Base-by-base conservation (phyloP, 2,888 invertebrate species). In the Lithophane ornitopus region DNA sequence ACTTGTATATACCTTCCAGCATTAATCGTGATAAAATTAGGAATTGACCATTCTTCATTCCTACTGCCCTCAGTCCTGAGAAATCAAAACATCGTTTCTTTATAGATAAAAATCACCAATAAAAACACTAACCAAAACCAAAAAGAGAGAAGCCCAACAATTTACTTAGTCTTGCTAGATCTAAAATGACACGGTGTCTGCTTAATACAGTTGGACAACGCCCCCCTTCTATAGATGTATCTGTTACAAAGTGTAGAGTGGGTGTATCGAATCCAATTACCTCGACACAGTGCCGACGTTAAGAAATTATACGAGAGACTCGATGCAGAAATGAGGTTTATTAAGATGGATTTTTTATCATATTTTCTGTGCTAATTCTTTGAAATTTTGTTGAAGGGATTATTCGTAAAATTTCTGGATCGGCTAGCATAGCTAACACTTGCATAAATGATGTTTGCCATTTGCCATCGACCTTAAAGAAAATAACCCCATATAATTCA, bases 241-340 rank as follows among this genome's bases (percentile, higher is more conserved):
- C 85, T 69, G 78, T 85, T 85, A 83, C 86, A 73, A 71, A 80
- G 72, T 84, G 85, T 65, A 74, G 85, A 76, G 79, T 74, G 85
- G 88, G 89, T 87, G 89, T 89, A 88, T 91, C 90, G 87, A 90
- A 92, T 90, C 88, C 91, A 92, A 92, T 92, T 92, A 92, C 89
- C 87, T 86, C 83, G 74, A 85, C 85, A 85, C 89, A 88, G 89
- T 91, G 92, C 91, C 90, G 87, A 89, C 89, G 90, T 92, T 92
- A 92, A 90, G 86, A 89, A 91, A 91, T 91, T 91, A 89, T 90
- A 85, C 89, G 88, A 89, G 89, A 90, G 90, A 91, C 79, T 65
- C 76, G 88, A 82, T 80, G 85, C 82, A 86, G 84, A 70, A 84
- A 84, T 77, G 74, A 82, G 69, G 63, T 80, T 84, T 86, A 84